Conservation (phyloP, 2,888 invertebrate species). For the Dolichopus griseipennis region DNA sequence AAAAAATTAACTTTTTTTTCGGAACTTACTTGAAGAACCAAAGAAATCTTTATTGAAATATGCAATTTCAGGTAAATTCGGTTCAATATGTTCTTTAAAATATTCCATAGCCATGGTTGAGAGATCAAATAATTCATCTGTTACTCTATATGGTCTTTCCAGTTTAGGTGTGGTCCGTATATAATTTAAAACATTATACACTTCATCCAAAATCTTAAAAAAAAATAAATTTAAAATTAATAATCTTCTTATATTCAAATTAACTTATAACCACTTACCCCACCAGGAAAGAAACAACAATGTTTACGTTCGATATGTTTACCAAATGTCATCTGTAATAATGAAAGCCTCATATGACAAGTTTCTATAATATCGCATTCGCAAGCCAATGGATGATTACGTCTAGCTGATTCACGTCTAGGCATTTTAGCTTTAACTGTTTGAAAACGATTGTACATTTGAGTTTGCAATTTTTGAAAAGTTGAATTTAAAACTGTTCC, state of each 20-base stretch:
- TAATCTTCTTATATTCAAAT: constrained; percentile 2
- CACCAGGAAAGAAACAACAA: constrained; percentile 91
- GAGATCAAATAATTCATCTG: constrained; percentile 87
- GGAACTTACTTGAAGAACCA: constrained; percentile 46
- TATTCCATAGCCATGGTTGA: constrained; percentile 98
- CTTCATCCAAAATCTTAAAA: constrained; percentile 79
- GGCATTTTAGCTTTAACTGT: constrained; percentile 87
- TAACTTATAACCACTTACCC: constrained; percentile 49
- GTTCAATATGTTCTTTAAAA: constrained; percentile 89
- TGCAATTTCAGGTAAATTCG: constrained; percentile 77
- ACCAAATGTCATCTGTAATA: constrained; percentile 88
- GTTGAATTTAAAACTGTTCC: constrained; percentile 73
- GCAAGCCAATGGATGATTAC: constrained; percentile 82
- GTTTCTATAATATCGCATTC: constrained; percentile 92
- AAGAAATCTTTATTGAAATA: constrained; percentile 80
- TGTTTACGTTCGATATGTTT: constrained; percentile 90
- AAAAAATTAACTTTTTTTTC: constrained; percentile 20
- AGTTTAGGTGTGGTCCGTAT: constrained; percentile 73
- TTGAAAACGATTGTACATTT: constrained; percentile 77
- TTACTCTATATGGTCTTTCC: constrained; percentile 82
- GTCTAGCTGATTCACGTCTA: constrained; percentile 73
- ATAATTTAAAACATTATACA: constrained; percentile 74
- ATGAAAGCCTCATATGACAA: constrained; percentile 80
- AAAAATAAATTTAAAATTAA: constrained; percentile 12
- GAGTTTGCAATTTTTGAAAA: constrained; percentile 75